A percentile compares a stretch with the other conserved stretches of the same genome.
These are phyloP conservation scores for Poeciliopsis occidentalis DNA, from an alignment of 2,113 vertebrate species.

Conservation along the genomic window DNA sequence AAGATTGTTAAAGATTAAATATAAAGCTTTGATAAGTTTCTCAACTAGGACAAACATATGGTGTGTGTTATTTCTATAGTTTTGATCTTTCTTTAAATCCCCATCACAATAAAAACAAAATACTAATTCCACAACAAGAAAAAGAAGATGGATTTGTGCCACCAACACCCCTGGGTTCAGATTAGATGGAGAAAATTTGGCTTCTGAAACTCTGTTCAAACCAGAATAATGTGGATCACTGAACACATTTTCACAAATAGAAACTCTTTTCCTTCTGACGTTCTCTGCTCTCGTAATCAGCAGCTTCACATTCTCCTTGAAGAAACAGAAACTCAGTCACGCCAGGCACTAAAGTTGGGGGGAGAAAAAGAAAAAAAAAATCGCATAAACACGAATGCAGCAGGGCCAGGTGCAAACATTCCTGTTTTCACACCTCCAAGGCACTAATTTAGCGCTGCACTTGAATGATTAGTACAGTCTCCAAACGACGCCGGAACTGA, in stretches of 20 bases:
- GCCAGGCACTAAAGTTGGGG: no score
- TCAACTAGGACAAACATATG: neutral
- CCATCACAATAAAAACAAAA: neutral
- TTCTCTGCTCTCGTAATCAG: neutral
- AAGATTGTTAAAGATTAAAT: neutral
- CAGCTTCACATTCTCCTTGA: neutral
- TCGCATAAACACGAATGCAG: neutral
- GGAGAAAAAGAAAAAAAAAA: no score
- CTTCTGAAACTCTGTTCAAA: neutral
- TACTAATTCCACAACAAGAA: neutral
- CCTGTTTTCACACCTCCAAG: neutral
- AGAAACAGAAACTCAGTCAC: neutral
- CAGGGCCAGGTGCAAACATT: neutral
- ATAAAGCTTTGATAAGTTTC: neutral
- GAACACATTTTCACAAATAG: neutral
- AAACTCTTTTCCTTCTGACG: neutral
- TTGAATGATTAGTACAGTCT: neutral
- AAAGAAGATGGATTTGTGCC: no score
- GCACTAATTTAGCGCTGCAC: neutral
- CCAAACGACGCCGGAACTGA: neutral
- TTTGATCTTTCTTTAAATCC: neutral
- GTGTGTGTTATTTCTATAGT: neutral
- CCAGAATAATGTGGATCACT: neutral
- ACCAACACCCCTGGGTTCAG: no score
- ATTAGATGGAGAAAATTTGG: neutral